These are phyloP conservation scores for Haliclystus octoradiatus DNA, from an alignment of 30 jellyfish, hydroid and myxozoan species.

Conservation along the genomic window DNA sequence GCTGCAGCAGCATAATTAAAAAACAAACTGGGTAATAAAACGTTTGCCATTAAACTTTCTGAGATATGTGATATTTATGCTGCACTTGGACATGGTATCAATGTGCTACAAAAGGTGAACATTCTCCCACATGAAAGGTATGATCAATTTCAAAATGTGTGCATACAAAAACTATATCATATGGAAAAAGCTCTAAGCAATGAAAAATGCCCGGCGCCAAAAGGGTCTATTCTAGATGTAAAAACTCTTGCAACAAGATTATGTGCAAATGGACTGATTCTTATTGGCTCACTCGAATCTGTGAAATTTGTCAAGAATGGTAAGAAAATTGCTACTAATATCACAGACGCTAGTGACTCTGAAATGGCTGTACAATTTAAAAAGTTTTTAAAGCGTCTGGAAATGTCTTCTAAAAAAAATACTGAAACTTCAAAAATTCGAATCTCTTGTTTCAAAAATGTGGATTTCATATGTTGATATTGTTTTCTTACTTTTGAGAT, in stretches of 20 bases:
- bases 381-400: conserved; percentile 6
- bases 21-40: conserved; percentile 7
- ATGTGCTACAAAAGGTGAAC: conserved; percentile 19
- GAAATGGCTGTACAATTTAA: conserved; percentile 5
- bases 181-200: neutral
- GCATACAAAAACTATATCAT: neutral
- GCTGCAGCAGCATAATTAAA: conserved; percentile 13
- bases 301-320: conserved; percentile 7
- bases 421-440: too few relatives aligned
- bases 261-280: conserved; percentile 17
- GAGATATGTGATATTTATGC: conserved; percentile 8
- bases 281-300: conserved; percentile 3
- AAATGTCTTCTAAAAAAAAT: too few relatives aligned
- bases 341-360: neutral
- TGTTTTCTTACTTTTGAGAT: conserved; percentile 8
- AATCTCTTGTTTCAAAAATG: too few relatives aligned
- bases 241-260: conserved; percentile 16
- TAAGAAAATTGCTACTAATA: conserved; percentile 5
- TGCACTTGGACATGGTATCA: conserved; percentile 6
- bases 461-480: conserved; percentile 30
- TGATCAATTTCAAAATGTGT: conserved; percentile 5
- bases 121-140: conserved; percentile 28
- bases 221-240: conserved; percentile 20
- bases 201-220: conserved; percentile 23
- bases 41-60: conserved; percentile 10